These are phyloP conservation scores for Scatophagus argus DNA, from an alignment of 2,113 vertebrate genomes.

Conservation along the genomic window DNA sequence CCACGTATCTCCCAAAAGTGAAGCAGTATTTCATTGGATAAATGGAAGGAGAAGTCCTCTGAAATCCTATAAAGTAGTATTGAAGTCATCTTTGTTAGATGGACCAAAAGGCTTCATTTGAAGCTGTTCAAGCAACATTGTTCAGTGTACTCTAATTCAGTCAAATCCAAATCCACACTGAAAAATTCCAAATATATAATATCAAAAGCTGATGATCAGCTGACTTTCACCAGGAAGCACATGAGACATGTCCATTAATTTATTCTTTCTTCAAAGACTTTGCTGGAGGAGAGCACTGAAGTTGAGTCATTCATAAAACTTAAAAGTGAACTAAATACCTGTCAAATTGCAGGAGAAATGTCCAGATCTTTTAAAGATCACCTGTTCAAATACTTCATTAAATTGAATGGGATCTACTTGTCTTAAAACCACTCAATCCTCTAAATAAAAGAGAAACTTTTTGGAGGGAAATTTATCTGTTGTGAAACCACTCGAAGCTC, in stretches of 20 bases:
- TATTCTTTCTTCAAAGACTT: background rate
- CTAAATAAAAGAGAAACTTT: constrained; percentile 33
- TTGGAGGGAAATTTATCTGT: constrained; percentile 35
- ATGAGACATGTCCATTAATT: background rate
- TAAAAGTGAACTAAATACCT: background rate
- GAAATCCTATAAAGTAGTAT: constrained; percentile 3
- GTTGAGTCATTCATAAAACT: background rate
- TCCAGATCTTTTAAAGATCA: background rate
- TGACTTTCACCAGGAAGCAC: background rate
- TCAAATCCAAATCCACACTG: background rate
- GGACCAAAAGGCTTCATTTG: background rate
- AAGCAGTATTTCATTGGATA: background rate
- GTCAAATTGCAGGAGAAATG: background rate
- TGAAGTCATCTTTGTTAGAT: constrained; percentile 1
- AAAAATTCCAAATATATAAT: background rate
- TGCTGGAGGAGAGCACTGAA: background rate
- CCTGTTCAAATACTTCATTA: background rate
- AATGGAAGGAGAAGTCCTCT: constrained; percentile 1
- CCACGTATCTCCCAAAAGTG: background rate
- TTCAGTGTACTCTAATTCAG: background rate
- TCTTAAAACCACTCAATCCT: background rate
- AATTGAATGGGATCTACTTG: background rate
- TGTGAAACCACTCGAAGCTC: constrained; percentile 25
- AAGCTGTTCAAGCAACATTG: constrained; percentile 7
- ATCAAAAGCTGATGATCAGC: constrained; percentile 4